Conservation (phyloP, 2,888 invertebrate genomes). For the Callimorpha dominula region DNA sequence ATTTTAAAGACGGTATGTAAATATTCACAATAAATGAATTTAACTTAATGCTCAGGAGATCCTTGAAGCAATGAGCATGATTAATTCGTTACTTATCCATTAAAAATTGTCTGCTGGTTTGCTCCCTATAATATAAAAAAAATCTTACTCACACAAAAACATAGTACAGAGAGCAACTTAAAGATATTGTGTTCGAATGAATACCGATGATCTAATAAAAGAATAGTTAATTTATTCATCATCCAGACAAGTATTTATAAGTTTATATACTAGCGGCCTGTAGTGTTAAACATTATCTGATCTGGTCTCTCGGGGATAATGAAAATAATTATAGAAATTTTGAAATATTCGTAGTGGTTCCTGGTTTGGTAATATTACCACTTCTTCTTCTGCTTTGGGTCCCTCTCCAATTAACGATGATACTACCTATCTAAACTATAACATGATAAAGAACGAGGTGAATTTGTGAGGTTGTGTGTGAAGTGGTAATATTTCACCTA, state of each 20-base stretch:
- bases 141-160: conserved; percentile 41
- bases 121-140: conserved; percentile 18
- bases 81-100: conserved; percentile 16
- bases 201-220: not conserved
- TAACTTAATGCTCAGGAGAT: conserved; percentile 20
- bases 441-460: no score
- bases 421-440: no score
- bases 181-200: not conserved
- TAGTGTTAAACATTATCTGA: not conserved
- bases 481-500: no score
- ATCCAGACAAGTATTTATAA: not conserved
- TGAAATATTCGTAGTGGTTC: no score
- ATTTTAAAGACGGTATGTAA: conserved; percentile 19
- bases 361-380: no score
- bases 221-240: not conserved
- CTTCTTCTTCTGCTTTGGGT: no score
- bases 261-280: not conserved
- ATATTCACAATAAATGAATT: conserved; percentile 31
- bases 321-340: no score
- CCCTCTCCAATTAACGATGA: no score
- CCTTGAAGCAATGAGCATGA: conserved; percentile 29
- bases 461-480: no score
- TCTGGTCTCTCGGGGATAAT: no score
- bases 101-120: no score
- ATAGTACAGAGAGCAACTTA: conserved; percentile 7